phyloP scores from a whole-genome alignment of 2,113 vertebrate genomes.

The Brevimyrus niger region DNA sequence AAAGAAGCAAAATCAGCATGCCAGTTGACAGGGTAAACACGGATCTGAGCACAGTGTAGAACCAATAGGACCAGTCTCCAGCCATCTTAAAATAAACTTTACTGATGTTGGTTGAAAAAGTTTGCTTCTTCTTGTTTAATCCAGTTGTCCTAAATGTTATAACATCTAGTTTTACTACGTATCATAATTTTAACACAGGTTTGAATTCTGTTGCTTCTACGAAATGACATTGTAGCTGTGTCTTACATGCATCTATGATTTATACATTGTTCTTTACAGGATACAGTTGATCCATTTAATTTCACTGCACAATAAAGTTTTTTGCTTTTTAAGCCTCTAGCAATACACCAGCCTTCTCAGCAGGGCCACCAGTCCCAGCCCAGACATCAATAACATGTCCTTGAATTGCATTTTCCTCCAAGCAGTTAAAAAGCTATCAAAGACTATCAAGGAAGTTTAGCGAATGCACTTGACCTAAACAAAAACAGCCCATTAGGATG shows the following conservation, averaged over 20 bases:
- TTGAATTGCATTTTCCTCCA: slow-evolving; percentile 29
- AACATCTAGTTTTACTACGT: neutral
- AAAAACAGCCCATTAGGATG: neutral
- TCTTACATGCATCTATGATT: neutral
- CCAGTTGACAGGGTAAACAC: neutral
- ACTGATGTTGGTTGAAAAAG: neutral
- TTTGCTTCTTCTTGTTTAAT: neutral
- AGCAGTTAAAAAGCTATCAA: slow-evolving; percentile 31
- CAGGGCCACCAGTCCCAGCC: slow-evolving; percentile 22
- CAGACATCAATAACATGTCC: slow-evolving; percentile 35
- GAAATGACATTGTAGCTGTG: neutral
- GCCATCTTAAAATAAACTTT: neutral
- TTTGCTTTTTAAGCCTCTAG: neutral
- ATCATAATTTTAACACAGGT: neutral
- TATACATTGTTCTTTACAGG: neutral
- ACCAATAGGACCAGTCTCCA: neutral
- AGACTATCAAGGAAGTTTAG: slow-evolving; percentile 24
- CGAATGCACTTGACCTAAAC: neutral
- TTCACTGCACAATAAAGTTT: neutral
- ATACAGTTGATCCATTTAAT: neutral
- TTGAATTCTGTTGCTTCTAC: neutral
- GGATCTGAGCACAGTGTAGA: neutral
- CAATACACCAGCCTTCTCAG: slow-evolving; percentile 22
- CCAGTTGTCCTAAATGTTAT: neutral
- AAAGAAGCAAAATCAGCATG: neutral